Conservation (phyloP, 2,113 vertebrate genomes). For the rat (Rattus norvegicus) region DNA sequence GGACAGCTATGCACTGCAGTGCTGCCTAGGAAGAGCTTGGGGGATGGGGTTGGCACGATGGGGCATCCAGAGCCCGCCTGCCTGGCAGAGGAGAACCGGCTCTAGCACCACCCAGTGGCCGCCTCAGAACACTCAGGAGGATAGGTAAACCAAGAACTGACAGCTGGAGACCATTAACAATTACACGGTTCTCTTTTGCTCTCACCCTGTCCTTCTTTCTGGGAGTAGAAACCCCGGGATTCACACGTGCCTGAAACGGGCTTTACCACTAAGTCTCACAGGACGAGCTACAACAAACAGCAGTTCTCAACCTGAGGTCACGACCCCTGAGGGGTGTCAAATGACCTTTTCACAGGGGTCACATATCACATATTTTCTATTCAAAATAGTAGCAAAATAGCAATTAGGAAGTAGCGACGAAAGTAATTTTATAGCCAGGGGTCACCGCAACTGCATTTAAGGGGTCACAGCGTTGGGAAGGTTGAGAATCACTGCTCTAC, state of each 20-base stretch:
- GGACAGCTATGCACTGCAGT: no score
- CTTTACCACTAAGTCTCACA: background rate
- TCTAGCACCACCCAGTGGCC: background rate
- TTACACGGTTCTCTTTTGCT: background rate
- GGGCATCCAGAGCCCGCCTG: background rate
- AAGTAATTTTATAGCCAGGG: background rate
- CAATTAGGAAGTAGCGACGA: background rate
- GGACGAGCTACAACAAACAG: background rate
- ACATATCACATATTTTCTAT: background rate
- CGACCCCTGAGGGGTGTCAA: background rate
- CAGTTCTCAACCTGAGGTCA: background rate
- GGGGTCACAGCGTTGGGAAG: background rate
- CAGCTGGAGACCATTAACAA: background rate
- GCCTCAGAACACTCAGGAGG: background rate
- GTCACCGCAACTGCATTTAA: background rate
- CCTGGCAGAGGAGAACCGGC: background rate
- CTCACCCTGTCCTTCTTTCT: background rate
- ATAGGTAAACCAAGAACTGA: background rate
- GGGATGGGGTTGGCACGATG: no score
- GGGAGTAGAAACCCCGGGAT: background rate
- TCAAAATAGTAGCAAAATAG: background rate
- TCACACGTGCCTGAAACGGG: background rate
- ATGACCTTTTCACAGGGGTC: background rate
- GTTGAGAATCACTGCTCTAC: background rate
- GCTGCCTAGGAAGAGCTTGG: background rate